Conservation (phyloP, 1,140 invertebrate species). For the Calephelis nemesis region DNA sequence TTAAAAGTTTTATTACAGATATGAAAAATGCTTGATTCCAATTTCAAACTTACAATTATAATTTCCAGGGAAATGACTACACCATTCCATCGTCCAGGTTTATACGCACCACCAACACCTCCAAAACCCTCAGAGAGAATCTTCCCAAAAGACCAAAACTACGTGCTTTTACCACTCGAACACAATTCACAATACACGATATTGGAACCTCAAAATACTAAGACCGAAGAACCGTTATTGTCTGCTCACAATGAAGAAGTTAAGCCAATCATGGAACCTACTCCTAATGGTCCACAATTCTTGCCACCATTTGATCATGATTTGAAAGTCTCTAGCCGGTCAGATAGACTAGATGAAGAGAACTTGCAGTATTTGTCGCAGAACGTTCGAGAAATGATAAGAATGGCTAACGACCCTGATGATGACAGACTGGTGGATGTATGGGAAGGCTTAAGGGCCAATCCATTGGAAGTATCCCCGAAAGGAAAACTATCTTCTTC, state of each 20-base stretch:
- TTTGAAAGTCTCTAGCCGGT: slow-evolving; percentile 48
- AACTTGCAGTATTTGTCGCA: slow-evolving; percentile 69
- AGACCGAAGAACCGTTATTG: slow-evolving; percentile 51
- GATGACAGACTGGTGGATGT: slow-evolving; percentile 62
- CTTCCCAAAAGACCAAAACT: slow-evolving; percentile 39
- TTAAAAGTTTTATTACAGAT: too few species aligned
- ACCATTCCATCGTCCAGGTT: slow-evolving; percentile 74
- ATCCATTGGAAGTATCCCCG: slow-evolving; percentile 33
- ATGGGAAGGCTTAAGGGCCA: slow-evolving; percentile 49
- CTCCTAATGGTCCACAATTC: slow-evolving; percentile 45
- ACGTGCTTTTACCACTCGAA: slow-evolving; percentile 47
- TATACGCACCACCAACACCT: slow-evolving; percentile 74
- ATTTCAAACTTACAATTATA: neutral
- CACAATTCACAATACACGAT: slow-evolving; percentile 55
- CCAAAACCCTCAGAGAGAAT: slow-evolving; percentile 56
- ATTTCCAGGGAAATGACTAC: slow-evolving; percentile 71
- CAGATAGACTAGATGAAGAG: slow-evolving; percentile 59
- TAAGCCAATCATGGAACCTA: slow-evolving; percentile 61
- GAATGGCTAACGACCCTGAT: slow-evolving; percentile 57
- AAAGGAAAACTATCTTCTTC: slow-evolving; percentile 57
- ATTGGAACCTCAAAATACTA: slow-evolving; percentile 49
- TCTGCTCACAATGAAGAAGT: slow-evolving; percentile 60
- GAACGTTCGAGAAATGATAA: slow-evolving; percentile 67
- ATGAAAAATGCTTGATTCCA: too few species aligned
- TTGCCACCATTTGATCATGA: slow-evolving; percentile 48